These are phyloP conservation scores for Phenganax stokvisi DNA, from an alignment of 92 coral and sea anemone genomes.

Conservation along the genomic window DNA sequence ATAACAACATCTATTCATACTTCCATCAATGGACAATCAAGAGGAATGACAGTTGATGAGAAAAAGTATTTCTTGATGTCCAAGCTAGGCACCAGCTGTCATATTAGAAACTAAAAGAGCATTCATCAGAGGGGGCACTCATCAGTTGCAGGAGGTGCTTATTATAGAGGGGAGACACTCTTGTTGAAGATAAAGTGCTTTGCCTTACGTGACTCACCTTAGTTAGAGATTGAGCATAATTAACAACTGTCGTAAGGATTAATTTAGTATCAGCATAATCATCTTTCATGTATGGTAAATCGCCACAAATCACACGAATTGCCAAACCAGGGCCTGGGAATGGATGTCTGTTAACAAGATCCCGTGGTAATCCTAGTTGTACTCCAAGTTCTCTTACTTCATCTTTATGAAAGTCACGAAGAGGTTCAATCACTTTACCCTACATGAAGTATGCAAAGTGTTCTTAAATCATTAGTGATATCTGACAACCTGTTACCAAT, in stretches of 20 bases:
- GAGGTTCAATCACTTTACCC: conserved; percentile 98
- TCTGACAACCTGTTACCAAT: too few relatives aligned
- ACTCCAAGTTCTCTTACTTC: conserved; percentile 89
- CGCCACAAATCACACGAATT: conserved; percentile 90
- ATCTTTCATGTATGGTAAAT: conserved; percentile 70
- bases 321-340: conserved; percentile 99
- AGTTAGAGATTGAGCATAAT: conserved; percentile 49
- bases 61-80: neutral
- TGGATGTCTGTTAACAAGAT: conserved; percentile 88
- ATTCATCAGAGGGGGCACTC: neutral
- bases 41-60: neutral
- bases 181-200: too few relatives aligned
- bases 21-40: too few relatives aligned
- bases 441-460: conserved; percentile 7
- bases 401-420: conserved; percentile 94
- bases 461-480: too few relatives aligned
- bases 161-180: too few relatives aligned
- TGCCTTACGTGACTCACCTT: neutral
- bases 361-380: conserved; percentile 76
- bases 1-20: too few relatives aligned
- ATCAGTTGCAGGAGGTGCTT: neutral
- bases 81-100: neutral
- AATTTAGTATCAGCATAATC: conserved; percentile 93
- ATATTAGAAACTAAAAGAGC: neutral
- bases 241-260: conserved; percentile 81